Percentiles rank a stretch among this genome's conserved stretches.
phyloP scores from a whole-genome alignment of 2,113 vertebrate species.

The Tonatia bakeri region DNA sequence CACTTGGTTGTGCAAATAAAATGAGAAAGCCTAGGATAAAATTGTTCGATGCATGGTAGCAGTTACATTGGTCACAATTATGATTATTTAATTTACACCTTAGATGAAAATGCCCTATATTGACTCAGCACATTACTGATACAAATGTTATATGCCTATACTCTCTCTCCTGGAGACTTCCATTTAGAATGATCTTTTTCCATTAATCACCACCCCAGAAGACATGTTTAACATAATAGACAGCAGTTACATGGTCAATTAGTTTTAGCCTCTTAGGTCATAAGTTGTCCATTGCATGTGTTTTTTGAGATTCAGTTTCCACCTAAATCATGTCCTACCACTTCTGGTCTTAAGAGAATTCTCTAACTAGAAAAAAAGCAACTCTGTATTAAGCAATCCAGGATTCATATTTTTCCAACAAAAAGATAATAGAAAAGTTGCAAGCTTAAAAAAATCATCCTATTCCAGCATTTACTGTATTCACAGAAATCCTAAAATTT shows the following conservation, averaged over 20 bases:
- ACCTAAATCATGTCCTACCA: neutral
- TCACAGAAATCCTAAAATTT: conserved; percentile 43
- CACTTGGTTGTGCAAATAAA: neutral
- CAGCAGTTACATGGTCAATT: neutral
- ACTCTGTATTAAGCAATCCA: neutral
- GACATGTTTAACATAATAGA: neutral
- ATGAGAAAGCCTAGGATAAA: neutral
- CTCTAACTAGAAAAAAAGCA: neutral
- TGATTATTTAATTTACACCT: neutral
- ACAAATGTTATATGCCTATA: neutral
- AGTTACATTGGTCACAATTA: neutral
- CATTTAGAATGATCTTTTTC: neutral
- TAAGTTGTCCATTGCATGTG: neutral
- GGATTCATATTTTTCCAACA: neutral
- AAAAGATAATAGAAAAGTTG: conserved; percentile 7
- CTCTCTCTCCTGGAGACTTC: neutral
- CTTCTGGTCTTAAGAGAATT: neutral
- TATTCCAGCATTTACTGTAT: neutral
- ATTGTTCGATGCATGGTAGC: neutral
- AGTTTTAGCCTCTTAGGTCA: neutral
- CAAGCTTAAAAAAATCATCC: neutral
- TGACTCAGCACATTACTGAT: neutral
- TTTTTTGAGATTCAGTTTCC: neutral
- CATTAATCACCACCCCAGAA: neutral
- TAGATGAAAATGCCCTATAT: neutral